Evolutionary conservation across 2,797 vertebrate species (phyloP), one percentile per base, ranked within the genome.

Genomic region (Potorous gilbertii): DNA sequence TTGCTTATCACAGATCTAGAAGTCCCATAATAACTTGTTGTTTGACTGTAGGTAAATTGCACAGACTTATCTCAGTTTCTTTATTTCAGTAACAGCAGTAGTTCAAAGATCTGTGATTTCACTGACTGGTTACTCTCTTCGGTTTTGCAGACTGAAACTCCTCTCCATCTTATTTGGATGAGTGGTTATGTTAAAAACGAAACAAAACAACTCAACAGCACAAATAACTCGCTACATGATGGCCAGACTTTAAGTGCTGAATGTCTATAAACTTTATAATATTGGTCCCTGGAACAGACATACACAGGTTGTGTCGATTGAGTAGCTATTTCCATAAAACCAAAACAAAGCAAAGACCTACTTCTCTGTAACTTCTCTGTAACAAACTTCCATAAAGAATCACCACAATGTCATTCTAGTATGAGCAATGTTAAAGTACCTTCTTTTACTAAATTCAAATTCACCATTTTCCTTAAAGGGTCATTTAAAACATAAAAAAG

Each of bases 401-500:
- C 0, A 56, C 54, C 56, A 27, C 95, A 94, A 90, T 93, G 59
- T 95, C 40, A 18, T 66, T 52, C 93, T 55, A 6, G 31, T 56
- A 21, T 90, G 57, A 87, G 24, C 52, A 54, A 81, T 10, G 4
- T 94, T 10, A 54, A 94, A 93, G 16, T 52, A 95, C 8, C 9
- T 34, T 29, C 55, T 94, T n/a, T 46, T 18, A 62, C 12, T 87
- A 50, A 81, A 18, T 90, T 59, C 16, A 92, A 93, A 90, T 50
- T 27, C 34, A 92, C 92, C 54, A 13, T 5, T 95, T 59, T 40
- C 40, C 10, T 91, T 93, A 95, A 81, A 46, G 74, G 27, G 4
- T 46, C 74, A 27, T 81, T 81, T 81, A 27, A 81, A 81, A 56
- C 46, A 24, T 54, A 92, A 94, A 95, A 94, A 94, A 91, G 34